Conservation (phyloP, 2,113 vertebrate species). For the Gadus chalcogrammus region DNA sequence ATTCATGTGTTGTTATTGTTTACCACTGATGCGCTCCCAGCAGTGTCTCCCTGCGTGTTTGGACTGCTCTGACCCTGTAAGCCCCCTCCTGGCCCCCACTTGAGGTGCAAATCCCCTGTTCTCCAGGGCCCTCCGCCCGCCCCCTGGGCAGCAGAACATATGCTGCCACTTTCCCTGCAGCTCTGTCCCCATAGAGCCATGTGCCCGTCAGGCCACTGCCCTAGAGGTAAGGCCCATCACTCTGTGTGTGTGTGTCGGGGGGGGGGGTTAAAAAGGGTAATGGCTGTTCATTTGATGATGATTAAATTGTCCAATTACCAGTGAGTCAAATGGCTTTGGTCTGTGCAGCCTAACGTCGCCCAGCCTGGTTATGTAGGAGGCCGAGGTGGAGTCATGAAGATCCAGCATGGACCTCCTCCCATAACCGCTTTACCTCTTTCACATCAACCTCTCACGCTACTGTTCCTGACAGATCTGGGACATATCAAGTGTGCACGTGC, state of each 20-base stretch:
- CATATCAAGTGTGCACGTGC: no score
- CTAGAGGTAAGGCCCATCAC: not conserved
- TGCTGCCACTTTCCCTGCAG: not conserved
- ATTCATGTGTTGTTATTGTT: conserved; percentile 27
- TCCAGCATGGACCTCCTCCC: no score
- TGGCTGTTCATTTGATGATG: not conserved
- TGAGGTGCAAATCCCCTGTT: conserved; percentile 5
- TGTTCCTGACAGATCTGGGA: no score
- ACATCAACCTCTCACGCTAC: no score
- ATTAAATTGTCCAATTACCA: not conserved
- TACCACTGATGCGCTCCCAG: not conserved
- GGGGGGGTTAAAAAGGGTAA: no score
- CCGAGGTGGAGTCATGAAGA: no score
- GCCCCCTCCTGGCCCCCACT: not conserved
- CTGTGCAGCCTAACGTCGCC: no score
- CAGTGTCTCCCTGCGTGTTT: not conserved
- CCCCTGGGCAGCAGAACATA: not conserved
- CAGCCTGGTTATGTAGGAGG: no score
- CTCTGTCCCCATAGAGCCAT: conserved; percentile 1
- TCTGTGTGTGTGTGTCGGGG: not conserved
- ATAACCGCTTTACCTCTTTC: no score
- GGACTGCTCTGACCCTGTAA: not conserved
- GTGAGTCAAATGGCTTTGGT: no score
- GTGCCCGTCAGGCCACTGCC: not conserved
- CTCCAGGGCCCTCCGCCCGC: not conserved